Conservation (phyloP, 2,797 vertebrate genomes). For the Phoebastria nigripes region DNA sequence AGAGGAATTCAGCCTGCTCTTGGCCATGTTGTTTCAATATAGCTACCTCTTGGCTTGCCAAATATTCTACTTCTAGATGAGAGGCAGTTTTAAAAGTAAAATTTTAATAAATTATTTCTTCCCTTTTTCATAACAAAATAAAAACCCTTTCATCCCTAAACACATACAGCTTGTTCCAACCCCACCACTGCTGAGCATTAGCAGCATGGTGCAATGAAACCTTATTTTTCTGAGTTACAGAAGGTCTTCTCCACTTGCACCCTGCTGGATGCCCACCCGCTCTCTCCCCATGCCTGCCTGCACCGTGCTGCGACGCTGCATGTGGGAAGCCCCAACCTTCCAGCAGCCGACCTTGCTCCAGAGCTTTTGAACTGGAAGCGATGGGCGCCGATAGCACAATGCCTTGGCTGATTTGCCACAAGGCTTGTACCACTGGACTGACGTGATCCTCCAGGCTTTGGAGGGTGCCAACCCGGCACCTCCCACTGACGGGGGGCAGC, state of each 20-base stretch:
- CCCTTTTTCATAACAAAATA: not conserved
- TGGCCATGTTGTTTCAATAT: not conserved
- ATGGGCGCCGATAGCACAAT: rapidly evolving
- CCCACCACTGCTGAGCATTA: not conserved
- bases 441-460: not conserved
- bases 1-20: not conserved
- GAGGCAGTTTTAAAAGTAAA: not conserved
- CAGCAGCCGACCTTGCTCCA: not conserved
- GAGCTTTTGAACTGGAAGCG: not conserved
- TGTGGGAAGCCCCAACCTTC: not conserved
- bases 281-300: too few relatives aligned
- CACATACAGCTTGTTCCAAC: not conserved
- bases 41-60: not conserved
- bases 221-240: not conserved
- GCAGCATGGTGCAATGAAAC: not conserved
- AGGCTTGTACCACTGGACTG: not conserved
- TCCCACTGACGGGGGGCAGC: not conserved
- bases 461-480: not conserved
- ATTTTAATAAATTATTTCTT: not conserved
- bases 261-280: not conserved
- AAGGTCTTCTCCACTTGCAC: not conserved
- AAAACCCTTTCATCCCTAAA: not conserved
- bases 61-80: not conserved
- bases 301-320: rapidly evolving
- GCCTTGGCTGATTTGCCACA: rapidly evolving